A percentile compares a stretch with the other conserved stretches of the same genome.
Conservation (phyloP, 2,888 invertebrate species). For the Nasonia oneida region DNA sequence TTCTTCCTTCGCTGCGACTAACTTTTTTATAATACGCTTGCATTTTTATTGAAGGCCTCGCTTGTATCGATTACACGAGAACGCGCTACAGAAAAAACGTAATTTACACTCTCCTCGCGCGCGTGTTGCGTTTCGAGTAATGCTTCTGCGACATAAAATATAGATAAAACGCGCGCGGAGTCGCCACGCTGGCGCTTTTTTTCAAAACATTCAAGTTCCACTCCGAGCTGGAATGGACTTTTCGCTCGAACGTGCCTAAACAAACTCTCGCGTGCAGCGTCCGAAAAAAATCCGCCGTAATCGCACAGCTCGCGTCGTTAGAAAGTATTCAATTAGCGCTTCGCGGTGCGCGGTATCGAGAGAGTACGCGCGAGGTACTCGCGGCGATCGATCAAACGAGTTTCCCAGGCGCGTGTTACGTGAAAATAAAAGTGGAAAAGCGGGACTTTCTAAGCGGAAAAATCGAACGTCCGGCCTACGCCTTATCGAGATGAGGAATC, state of each 20-base stretch:
- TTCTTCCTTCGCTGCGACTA: not conserved
- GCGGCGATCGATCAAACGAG: constrained; percentile 39
- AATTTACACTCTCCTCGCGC: no score
- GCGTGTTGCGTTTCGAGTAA: not conserved
- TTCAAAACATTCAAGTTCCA: not conserved
- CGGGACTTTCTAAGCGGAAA: constrained; percentile 50
- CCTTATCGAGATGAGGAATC: constrained; percentile 14
- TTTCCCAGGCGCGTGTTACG: constrained; percentile 34
- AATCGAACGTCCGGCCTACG: constrained; percentile 17
- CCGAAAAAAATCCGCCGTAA: not conserved
- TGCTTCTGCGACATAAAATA: constrained; percentile 3
- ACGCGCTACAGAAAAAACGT: not conserved
- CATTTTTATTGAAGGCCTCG: constrained; percentile 28
- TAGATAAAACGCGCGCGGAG: not conserved
- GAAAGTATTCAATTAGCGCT: not conserved
- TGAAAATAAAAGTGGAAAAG: not conserved
- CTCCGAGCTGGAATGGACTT: not conserved
- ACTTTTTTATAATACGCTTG: constrained; percentile 14
- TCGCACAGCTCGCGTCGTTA: not conserved
- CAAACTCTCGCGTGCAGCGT: not conserved
- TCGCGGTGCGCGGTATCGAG: not conserved
- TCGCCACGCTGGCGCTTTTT: not conserved
- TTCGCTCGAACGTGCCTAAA: not conserved
- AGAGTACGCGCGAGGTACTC: no score
- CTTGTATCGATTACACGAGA: not conserved